Evolutionary conservation across 2,797 vertebrate species (phyloP), one percentile per base, ranked within the genome.

Genomic region (Tapera naevia): DNA sequence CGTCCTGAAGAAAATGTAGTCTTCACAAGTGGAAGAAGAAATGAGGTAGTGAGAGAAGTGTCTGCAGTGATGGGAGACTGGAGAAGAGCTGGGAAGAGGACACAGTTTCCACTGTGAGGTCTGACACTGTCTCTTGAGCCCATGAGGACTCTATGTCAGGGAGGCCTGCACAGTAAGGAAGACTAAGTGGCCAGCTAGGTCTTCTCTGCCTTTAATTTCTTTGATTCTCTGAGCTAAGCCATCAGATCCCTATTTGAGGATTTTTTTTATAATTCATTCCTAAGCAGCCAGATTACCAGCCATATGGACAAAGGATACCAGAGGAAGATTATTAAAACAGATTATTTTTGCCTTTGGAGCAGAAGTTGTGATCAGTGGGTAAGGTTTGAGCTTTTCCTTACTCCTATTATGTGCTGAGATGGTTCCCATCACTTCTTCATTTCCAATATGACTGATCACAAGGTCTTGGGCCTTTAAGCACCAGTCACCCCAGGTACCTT

Each of bases 321-420:
- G 80, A 70, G 80, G 54, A 96, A 88, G 94, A 94, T 96, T 96
- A 94, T 96, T 96, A 95, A 95, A 91, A 89, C 80, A 95, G 93
- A 94, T 94, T 93, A 91, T 80, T 95, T 94, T 91, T 94, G 62
- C 41, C 3, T 0, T 75, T 67, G 67, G 64, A 95, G 32, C 37
- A 87, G 93, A 91, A 96, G 57, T 82, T 93, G 41, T 80, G 56
- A 86, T 76, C 74, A 46, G 64, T 30, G 82, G 39, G 43, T 65
- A 79, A 90, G 43, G 35, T 35, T 18, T 84, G 73, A 92, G 70
- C 28, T 53, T 73, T 57, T 81, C 37, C 32, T 51, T 23, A n/a
- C 25, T 62, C 32, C 18, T 80, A 12, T 58, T 2, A 3, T 13
- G 18, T 9, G 14, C 51, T 70, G 51, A 81, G 46, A 17, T 65